Evolutionary conservation across 2,888 invertebrate species (phyloP).

Genomic region (Plebejus anna): DNA sequence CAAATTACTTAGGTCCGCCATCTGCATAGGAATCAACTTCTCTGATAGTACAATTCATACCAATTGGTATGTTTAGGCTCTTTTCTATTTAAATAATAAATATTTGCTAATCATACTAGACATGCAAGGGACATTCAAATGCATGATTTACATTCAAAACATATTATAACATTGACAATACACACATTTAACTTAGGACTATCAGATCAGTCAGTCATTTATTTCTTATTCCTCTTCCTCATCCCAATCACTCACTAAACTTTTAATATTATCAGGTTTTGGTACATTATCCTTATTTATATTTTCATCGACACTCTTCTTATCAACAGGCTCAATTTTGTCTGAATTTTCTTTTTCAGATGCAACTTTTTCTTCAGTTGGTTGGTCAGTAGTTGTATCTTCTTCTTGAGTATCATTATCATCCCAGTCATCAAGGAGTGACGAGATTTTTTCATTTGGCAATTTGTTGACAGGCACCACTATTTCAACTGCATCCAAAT

Average conservation of each 20-base stretch:
- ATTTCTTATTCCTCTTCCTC: constrained; percentile 64
- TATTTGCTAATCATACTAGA: constrained; percentile 1
- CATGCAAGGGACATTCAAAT: neutral
- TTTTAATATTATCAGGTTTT: constrained; percentile 64
- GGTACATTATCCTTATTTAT: constrained; percentile 27
- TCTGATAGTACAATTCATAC: neutral
- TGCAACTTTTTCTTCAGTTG: constrained; percentile 38
- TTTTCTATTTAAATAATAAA: neutral
- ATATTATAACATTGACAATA: constrained; percentile 1
- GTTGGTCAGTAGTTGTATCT: constrained; percentile 33
- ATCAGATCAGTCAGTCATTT: constrained; percentile 35
- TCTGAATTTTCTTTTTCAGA: constrained; percentile 28
- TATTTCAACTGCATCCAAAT: neutral
- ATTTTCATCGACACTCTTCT: constrained; percentile 31
- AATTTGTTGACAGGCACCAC: constrained; percentile 26
- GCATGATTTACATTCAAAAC: constrained; percentile 12
- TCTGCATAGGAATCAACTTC: too few relatives aligned
- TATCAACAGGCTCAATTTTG: constrained; percentile 29
- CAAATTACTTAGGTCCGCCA: too few relatives aligned
- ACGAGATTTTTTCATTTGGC: constrained; percentile 59
- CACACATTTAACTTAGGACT: neutral
- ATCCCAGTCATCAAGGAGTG: constrained; percentile 74
- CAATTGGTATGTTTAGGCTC: neutral
- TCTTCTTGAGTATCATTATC: constrained; percentile 72
- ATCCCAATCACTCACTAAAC: constrained; percentile 75